Evolutionary conservation across 2,797 vertebrate species (phyloP), one percentile per base, ranked within the genome.

Genomic region (Tympanoctomys barrerae): DNA sequence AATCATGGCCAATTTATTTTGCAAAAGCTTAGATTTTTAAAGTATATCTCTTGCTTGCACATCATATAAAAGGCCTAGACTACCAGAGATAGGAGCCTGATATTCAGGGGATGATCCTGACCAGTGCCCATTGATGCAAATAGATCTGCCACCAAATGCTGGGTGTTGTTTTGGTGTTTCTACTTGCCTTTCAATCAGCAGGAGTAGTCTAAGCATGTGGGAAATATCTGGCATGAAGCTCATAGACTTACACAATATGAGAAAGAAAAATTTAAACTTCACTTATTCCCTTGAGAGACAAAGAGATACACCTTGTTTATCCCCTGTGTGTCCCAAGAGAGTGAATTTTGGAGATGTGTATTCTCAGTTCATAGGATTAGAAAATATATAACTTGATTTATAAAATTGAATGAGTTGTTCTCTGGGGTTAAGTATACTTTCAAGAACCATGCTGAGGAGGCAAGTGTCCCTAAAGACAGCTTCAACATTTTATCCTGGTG

Each of bases 331-430:
- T 84, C 61, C 62, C 80, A 33, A 89, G 68, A 88, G 36, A 52
- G 10, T 79, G 91, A 52, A 82, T 85, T 93, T 95, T 46, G 52
- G 62, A 91, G 85, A 2, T 85, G 0, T 89, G 42, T 90, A 49
- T 81, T 88, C 77, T 49, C 54, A 83, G 31, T n/a, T 36, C n/a
- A 39, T 39, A 89, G 49, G 31, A 5, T 79, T 57, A 89, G 71
- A 90, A 93, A 42, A 36, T 90, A 78, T 26, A 39, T 46, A 59
- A 90, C 3, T 83, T 75, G 68, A 94, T 84, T 61, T 92, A 39
- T 49, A 26, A 90, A 94, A 88, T 90, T n/a, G 54, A 79, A 93
- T 61, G 39, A 1, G 2, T 57, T 28, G 2, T 42, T 24, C 36
- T 92, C 36, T 39, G 54, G 7, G 8, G 49, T 9, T 54, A 18